Base-by-base conservation (phyloP, 2,113 vertebrate genomes). In the Porphyrio hochstetteri region DNA sequence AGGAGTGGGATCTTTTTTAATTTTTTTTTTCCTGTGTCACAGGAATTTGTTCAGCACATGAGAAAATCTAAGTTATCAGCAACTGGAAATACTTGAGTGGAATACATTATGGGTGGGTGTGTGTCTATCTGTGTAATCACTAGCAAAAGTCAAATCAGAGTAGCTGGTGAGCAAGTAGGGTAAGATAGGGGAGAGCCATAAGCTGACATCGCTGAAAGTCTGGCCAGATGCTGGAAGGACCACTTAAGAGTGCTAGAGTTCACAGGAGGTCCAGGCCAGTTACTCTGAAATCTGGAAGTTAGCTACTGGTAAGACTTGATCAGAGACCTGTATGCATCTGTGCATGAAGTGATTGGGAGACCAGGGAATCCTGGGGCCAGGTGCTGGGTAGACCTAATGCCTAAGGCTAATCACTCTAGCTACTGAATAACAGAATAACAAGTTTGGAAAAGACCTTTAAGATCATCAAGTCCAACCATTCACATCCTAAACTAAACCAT, bases 111-210 rank as follows among this genome's bases (percentile, higher is more conserved):
- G n/a, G 40, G 28, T 64, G 27, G 27, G 48, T 46, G 9, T n/a
- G 20, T 23, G 4, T 33, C 14, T 12, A 5, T 31, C 24, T 5
- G 1, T 28, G 15, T 1, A 60, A 60, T 3, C 2, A 0, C 25
- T 20, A 52, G 60, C 29, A 28, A 70, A 78, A 69, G 53, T 42
- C 29, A 74, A 78, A 40, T 42, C 68, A 16, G 42, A 36, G 55
- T 50, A 63, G 36, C 29, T 83, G 40, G 20, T 29, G 15, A 36
- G 27, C 2, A 7, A 55, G 46, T 7, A 63, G 33, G 16, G 5
- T 19, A 21, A 40, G n/a, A 59, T 28, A 20, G 15, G 27, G 14
- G 28, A 28, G 50, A 91, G 68, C 38, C 12, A 2, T 4, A 21
- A 20, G 9, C 1, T 27, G 63, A 20, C 13, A 23, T 17, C 27